Evolutionary conservation across 2,888 invertebrate genomes (phyloP), one percentile per base, ranked within the genome.

Genomic region (Mylabris sibirica): DNA sequence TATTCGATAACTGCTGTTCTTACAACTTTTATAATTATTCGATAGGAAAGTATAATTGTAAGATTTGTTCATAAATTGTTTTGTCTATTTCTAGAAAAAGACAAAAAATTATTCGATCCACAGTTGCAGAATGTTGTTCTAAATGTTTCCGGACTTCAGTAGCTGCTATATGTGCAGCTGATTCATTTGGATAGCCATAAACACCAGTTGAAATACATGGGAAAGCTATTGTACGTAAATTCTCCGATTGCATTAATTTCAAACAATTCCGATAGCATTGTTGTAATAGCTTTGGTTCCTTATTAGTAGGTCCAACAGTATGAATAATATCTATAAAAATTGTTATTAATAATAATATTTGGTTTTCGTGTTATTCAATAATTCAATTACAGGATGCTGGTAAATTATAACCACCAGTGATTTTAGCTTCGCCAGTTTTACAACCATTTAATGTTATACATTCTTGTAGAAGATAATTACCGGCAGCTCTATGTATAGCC

Each of bases 121-220:
- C 83, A 86, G 89, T 83, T n/a, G 81, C 79, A 0, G 69, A 60
- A 69, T 82, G 74, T 17, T 85, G 81, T 79, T 89, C 88, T 41
- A 96, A 85, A 81, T 90, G 91, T 66, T 89, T 87, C 74, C 93
- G 86, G 0, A 93, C 89, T 0, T 90, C 89, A 26, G 85, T 82
- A 8, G 93, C 81, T 3, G 94, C 95, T 4, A 95, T 89, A 76
- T 91, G 89, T 0, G 93, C 92, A 0, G 97, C 96, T 41, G 90
- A 84, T 69, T 89, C 88, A 81, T 91, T 91, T 0, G 96, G 96
- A 83, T 95, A 97, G 0, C 94, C 94, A 82, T 94, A 96, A 71
- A 96, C 89, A n/a, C 97, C 97, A 4, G 97, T 97, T 0, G 95
- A 94, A 79, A 97, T 94, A 81, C 96, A 96, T 0, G 96, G 96